Percentiles rank a stretch among this genome's conserved stretches.
These are phyloP conservation scores for Heteractis magnifica DNA, from an alignment of 92 coral and sea anemone genomes.

Conservation along the genomic window DNA sequence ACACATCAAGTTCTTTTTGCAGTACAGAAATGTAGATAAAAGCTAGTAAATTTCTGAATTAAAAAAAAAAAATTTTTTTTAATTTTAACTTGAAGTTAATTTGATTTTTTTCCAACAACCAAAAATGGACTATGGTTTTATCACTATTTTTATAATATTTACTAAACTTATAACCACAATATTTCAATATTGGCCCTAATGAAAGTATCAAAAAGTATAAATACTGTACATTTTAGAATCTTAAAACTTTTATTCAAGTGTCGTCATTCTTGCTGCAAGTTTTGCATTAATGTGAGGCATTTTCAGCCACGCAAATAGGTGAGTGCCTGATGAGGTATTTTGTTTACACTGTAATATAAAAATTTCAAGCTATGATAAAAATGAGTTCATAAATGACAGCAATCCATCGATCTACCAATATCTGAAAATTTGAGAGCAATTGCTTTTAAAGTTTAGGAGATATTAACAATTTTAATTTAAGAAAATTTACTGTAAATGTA, in stretches of 20 bases:
- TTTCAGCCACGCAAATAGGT: not conserved
- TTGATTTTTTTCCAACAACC: too few species aligned
- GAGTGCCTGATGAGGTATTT: not conserved
- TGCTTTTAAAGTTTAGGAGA: too few species aligned
- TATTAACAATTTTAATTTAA: too few species aligned
- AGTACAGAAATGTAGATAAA: conserved; percentile 5
- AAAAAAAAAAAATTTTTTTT: not conserved
- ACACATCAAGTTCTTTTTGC: conserved; percentile 2
- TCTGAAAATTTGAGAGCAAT: too few species aligned
- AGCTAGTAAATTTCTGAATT: not conserved
- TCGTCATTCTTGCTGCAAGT: not conserved
- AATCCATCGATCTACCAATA: too few species aligned
- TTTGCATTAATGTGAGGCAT: not conserved
- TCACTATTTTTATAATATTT: too few species aligned
- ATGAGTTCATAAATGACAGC: too few species aligned
- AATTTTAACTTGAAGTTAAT: not conserved
- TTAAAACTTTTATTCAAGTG: not conserved
- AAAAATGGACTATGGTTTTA: too few species aligned
- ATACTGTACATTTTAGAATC: too few species aligned
- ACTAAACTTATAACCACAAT: not conserved
- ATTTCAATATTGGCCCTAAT: not conserved
- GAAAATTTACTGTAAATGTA: too few species aligned
- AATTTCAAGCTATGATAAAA: not conserved
- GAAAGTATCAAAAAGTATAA: not conserved
- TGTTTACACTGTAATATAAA: not conserved